A percentile compares a stretch with the other conserved stretches of the same genome.
These are phyloP conservation scores for Melanostigma gelatinosum DNA, from an alignment of 2,113 vertebrate species.

Conservation along the genomic window DNA sequence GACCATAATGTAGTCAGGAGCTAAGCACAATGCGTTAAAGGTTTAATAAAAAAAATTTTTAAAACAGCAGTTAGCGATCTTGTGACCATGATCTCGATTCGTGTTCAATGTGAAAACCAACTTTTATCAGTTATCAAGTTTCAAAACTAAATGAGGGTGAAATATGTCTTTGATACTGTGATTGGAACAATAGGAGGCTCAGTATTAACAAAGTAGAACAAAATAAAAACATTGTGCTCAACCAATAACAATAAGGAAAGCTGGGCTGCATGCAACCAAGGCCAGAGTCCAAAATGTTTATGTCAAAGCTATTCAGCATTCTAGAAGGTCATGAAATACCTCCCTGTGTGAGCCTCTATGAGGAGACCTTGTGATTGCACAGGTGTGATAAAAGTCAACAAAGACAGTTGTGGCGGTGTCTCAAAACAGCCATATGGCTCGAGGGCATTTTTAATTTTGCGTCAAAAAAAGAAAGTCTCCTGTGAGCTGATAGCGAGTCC, in stretches of 20 bases:
- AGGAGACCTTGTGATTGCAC: conserved; percentile 6
- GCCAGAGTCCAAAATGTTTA: background rate
- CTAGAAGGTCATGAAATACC: conserved; percentile 40
- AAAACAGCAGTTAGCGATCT: background rate
- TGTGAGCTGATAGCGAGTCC: background rate
- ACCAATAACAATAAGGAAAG: background rate
- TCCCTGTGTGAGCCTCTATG: background rate
- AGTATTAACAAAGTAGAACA: background rate
- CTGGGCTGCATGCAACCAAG: background rate
- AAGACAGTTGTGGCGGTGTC: background rate
- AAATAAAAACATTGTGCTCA: background rate
- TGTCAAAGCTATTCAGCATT: conserved; percentile 24
- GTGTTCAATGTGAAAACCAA: background rate
- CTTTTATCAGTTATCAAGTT: background rate
- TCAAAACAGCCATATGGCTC: conserved; percentile 7
- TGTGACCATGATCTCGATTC: background rate
- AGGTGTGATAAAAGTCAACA: conserved; percentile 14
- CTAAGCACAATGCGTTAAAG: background rate
- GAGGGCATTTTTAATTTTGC: background rate
- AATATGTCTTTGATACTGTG: background rate
- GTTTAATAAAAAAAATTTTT: background rate
- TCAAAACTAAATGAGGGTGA: background rate
- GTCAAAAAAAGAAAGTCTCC: no score
- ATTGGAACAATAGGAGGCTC: background rate
- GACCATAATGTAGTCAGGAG: conserved; percentile 17